Evolutionary conservation across 2,888 invertebrate species (phyloP).

Genomic region (Tribolium freemani): DNA sequence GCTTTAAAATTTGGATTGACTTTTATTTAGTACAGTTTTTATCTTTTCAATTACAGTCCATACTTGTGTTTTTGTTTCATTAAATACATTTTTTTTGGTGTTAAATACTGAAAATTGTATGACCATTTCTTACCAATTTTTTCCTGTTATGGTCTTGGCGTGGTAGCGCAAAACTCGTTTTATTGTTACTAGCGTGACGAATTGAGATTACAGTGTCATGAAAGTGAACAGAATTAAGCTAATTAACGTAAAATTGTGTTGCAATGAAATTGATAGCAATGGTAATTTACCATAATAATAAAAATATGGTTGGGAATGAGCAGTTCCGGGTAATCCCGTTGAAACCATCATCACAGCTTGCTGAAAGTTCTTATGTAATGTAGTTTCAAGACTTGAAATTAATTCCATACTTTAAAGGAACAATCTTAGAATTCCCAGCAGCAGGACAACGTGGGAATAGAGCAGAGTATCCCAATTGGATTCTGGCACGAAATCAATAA

Average conservation of each 20-base stretch:
- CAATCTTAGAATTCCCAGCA: constrained; percentile 11
- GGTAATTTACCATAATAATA: neutral
- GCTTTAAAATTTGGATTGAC: too few relatives aligned
- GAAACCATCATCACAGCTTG: constrained; percentile 2
- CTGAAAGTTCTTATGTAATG: constrained; percentile 6
- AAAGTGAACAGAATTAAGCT: constrained; percentile 7
- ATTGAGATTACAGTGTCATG: neutral
- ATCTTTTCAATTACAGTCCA: too few relatives aligned
- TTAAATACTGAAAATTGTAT: too few relatives aligned
- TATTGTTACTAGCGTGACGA: constrained; percentile 6
- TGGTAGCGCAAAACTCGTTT: neutral
- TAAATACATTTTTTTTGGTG: too few relatives aligned
- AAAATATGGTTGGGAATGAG: neutral
- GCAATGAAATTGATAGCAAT: neutral
- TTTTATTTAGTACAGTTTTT: too few relatives aligned
- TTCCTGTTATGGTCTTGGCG: too few relatives aligned
- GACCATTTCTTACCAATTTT: too few relatives aligned
- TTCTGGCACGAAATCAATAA: constrained; percentile 29
- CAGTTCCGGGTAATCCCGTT: constrained; percentile 1
- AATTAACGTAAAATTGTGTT: neutral
- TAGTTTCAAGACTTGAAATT: constrained; percentile 6
- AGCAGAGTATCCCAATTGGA: neutral
- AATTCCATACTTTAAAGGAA: constrained; percentile 14
- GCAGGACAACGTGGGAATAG: constrained; percentile 27
- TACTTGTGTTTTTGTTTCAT: too few relatives aligned